A percentile compares a stretch with the other conserved stretches of the same genome.
Conservation (phyloP, 2,797 vertebrate species). For the Vespertilio murinus region DNA sequence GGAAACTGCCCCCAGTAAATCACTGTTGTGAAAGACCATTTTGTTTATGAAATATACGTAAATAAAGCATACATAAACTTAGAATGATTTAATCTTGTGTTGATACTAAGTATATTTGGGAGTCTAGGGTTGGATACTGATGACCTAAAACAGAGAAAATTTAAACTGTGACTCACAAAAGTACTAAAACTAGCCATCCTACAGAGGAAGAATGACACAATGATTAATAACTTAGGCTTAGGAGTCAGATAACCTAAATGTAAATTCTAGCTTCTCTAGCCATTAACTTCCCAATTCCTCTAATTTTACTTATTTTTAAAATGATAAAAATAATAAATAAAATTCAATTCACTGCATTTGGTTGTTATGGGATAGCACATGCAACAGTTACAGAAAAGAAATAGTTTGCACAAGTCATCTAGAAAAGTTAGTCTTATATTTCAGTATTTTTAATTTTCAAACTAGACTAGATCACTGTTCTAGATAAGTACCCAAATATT, state of each 20-base stretch:
- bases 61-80: constrained; percentile 38
- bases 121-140: background rate
- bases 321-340: background rate
- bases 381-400: background rate
- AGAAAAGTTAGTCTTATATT: background rate
- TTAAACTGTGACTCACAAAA: constrained; percentile 17
- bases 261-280: background rate
- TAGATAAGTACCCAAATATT: background rate
- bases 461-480: background rate
- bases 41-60: background rate
- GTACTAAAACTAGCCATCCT: background rate
- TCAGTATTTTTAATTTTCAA: background rate
- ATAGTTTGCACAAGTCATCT: background rate
- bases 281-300: background rate
- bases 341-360: background rate
- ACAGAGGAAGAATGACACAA: background rate
- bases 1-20: constrained; percentile 3
- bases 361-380: background rate
- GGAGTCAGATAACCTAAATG: background rate
- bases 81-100: constrained; percentile 9
- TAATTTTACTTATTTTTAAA: background rate
- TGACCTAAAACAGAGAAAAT: background rate
- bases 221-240: background rate
- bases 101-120: background rate
- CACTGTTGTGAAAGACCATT: background rate